These are phyloP conservation scores for Labeo catla DNA, from an alignment of 2,113 vertebrate species.

Conservation along the genomic window DNA sequence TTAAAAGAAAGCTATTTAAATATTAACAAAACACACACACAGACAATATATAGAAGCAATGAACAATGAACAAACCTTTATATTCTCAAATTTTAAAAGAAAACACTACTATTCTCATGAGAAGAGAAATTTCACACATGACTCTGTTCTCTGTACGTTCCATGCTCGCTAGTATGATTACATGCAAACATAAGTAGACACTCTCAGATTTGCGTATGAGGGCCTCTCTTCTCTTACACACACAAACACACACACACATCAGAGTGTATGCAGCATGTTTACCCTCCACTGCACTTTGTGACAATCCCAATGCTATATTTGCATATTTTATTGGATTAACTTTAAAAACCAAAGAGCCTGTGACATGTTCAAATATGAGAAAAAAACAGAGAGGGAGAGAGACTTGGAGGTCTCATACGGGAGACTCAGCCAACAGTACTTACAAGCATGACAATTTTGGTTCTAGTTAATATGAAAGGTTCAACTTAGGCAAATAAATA, in stretches of 20 bases:
- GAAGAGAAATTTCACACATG: neutral
- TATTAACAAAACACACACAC: neutral
- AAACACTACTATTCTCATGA: neutral
- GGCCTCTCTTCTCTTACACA: constrained; percentile 5
- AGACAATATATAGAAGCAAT: too few species aligned
- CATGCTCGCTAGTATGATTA: neutral
- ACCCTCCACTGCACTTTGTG: constrained; percentile 57
- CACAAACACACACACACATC: constrained; percentile 24
- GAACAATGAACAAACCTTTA: neutral
- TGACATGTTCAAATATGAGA: constrained; percentile 45
- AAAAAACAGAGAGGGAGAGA: neutral
- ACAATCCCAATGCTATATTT: constrained; percentile 59
- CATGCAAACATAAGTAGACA: constrained; percentile 8
- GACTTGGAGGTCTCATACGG: neutral
- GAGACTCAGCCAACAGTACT: neutral
- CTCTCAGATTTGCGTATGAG: constrained; percentile 20
- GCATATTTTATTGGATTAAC: constrained; percentile 68
- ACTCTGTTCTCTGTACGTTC: neutral
- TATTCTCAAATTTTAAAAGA: neutral
- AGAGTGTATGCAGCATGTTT: constrained; percentile 46
- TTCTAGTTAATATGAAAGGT: neutral
- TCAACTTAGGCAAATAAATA: constrained; percentile 2
- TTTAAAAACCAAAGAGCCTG: constrained; percentile 53
- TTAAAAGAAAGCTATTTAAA: neutral
- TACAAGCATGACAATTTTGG: neutral